Evolutionary conservation across 2,888 invertebrate species (phyloP), one percentile per base, ranked within the genome.

Genomic region (Lasioglossum calceatum): DNA sequence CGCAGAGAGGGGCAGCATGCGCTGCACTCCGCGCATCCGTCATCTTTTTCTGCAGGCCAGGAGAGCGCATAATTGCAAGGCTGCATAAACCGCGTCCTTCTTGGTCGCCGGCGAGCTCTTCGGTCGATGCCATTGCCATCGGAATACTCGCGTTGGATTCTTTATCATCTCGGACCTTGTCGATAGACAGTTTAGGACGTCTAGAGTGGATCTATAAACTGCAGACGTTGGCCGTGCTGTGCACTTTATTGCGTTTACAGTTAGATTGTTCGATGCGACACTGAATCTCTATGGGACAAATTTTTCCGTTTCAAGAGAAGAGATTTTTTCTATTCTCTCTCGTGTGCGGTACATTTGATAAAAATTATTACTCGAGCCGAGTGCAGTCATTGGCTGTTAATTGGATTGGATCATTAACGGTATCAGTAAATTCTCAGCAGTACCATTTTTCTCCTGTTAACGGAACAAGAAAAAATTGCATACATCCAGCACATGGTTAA

Each of bases 21-120:
- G 85, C 82, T 85, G 86, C 87, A 73, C 82, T 85, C 87, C 87
- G 82, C 86, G 92, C 94, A 94, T 94, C 91, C 91, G 93, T 94
- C 94, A 93, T 94, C 93, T 94, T 94, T 94, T 94, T 94, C 93
- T 92, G 81, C 81, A 19, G 82, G 81, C 83, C 82, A 85, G 87
- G 88, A 92, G 91, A 90, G 88, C 91, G 92, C 89, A 93, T 93
- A 93, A 93, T 93, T 91, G 91, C 87, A 79, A 87, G 87, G 84
- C 91, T 89, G 91, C 88, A 92, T 92, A 91, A 91, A 87, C 82
- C 74, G 84, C 77, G 73, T 77, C 76, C 82, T 81, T 70, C 79
- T 82, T 84, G 79, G 73, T 71, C 80, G 79, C 79, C 79, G 72
- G 23, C 67, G 67, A 36, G 19, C 36, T 32, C 36, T 2, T 8